These are phyloP conservation scores for Mercenaria mercenaria DNA, from an alignment of 1,140 invertebrate species.

Conservation along the genomic window DNA sequence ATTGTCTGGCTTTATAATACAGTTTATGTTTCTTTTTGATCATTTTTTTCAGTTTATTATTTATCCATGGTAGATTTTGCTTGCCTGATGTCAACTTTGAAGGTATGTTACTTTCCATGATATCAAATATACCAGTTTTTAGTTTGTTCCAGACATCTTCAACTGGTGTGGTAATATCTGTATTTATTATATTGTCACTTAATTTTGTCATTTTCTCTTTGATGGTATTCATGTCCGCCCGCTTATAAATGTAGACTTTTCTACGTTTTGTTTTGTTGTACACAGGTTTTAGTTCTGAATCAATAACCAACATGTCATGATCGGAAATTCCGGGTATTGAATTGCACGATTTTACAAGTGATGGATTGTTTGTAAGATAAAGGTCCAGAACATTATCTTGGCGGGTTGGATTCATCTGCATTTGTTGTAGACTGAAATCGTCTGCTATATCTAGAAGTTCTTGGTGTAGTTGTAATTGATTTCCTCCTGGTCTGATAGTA, in stretches of 20 bases:
- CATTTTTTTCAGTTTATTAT: slow-evolving; percentile 13
- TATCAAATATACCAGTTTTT: slow-evolving; percentile 3
- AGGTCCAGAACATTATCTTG: slow-evolving; percentile 33
- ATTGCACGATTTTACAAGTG: slow-evolving; percentile 31
- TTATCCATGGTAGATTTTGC: slow-evolving; percentile 43
- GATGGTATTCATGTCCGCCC: too few species aligned
- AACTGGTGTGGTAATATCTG: too few species aligned
- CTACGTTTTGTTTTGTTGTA: background rate
- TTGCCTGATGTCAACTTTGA: background rate
- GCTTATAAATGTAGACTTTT: slow-evolving; percentile 34
- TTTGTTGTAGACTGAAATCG: too few species aligned
- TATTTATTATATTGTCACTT: too few species aligned
- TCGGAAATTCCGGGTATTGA: slow-evolving; percentile 39
- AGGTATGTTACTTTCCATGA: background rate
- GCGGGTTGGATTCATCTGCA: slow-evolving; percentile 32
- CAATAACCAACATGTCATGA: slow-evolving; percentile 40
- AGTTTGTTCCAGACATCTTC: background rate
- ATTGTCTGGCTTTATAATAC: slow-evolving; percentile 11
- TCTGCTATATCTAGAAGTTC: background rate
- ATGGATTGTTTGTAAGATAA: slow-evolving; percentile 54
- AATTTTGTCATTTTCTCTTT: too few species aligned
- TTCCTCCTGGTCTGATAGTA: too few species aligned
- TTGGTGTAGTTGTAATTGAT: too few species aligned
- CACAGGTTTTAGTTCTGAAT: slow-evolving; percentile 31
- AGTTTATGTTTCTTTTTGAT: slow-evolving; percentile 9